Evolutionary conservation across 2,888 invertebrate genomes (phyloP).

Genomic region (Tinea semifulvella): DNA sequence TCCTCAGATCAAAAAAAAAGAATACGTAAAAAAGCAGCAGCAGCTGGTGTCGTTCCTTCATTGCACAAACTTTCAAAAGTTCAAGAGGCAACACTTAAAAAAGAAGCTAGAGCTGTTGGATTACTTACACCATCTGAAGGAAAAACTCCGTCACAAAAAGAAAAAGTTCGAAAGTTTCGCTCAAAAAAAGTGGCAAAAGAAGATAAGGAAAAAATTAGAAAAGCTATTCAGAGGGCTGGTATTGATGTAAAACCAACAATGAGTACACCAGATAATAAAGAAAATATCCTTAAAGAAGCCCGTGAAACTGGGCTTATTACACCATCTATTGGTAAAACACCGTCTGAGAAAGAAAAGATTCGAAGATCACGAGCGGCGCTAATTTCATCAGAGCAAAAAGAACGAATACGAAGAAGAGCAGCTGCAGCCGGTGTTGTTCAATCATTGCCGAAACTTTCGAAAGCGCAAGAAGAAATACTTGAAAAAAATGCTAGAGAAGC

Average conservation of each 20-base stretch:
- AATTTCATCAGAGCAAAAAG: neutral
- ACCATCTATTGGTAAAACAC: slow-evolving; percentile 11
- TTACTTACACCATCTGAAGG: slow-evolving; percentile 22
- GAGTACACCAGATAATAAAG: neutral
- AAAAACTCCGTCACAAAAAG: slow-evolving; percentile 17
- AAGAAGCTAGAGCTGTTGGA: neutral
- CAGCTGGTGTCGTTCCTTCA: neutral
- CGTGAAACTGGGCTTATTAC: neutral
- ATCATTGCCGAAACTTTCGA: neutral
- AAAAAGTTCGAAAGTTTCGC: neutral
- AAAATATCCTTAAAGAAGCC: neutral
- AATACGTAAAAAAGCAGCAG: neutral
- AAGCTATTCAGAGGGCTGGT: neutral
- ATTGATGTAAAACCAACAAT: neutral
- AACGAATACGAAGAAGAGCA: neutral
- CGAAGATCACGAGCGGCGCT: slow-evolving; percentile 21
- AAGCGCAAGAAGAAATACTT: neutral
- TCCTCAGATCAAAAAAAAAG: neutral
- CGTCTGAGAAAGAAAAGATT: slow-evolving; percentile 26
- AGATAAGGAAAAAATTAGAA: neutral
- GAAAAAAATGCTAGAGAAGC: neutral
- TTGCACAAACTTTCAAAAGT: neutral
- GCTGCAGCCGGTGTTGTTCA: neutral
- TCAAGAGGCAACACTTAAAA: neutral
- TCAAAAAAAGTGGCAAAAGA: neutral